Evolutionary conservation across 2,888 invertebrate species (phyloP).

Genomic region (Torymus auratus): DNA sequence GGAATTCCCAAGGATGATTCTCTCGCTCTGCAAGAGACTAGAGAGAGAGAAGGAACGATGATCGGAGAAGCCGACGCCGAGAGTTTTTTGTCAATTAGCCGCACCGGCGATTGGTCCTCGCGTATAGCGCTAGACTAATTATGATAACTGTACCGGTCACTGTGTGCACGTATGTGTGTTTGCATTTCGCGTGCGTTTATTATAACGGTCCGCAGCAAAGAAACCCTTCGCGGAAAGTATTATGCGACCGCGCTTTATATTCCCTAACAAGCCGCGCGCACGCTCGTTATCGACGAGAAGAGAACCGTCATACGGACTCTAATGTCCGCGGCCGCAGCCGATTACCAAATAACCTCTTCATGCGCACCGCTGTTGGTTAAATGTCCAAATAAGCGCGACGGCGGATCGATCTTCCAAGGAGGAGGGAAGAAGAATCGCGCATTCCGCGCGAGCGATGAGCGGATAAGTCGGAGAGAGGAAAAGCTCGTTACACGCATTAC

Average conservation of each 20-base stretch:
- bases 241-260: too few species aligned
- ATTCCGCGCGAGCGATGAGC: conserved; percentile 44
- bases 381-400: not conserved
- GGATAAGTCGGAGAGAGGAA: conserved; percentile 37
- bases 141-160: conserved; percentile 21
- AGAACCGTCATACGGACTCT: too few species aligned
- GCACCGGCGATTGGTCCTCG: not conserved
- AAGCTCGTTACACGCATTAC: not conserved
- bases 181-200: conserved; percentile 19
- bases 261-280: too few species aligned
- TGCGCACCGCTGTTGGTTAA: too few species aligned
- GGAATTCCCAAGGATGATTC: conserved; percentile 19
- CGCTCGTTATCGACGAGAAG: too few species aligned
- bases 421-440: conserved; percentile 38
- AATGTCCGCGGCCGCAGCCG: too few species aligned
- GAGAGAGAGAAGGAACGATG: too few species aligned
- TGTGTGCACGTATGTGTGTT: not conserved
- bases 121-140: conserved; percentile 24
- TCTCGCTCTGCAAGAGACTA: too few species aligned
- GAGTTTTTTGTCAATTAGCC: conserved; percentile 39
- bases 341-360: too few species aligned
- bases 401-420: conserved; percentile 42
- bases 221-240: too few species aligned
- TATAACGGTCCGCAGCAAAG: conserved; percentile 27
- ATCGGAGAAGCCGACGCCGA: too few species aligned